A percentile compares a stretch with the other conserved stretches of the same genome.
phyloP scores from a whole-genome alignment of 2,888 invertebrate genomes.

The Cerastoderma edule region DNA sequence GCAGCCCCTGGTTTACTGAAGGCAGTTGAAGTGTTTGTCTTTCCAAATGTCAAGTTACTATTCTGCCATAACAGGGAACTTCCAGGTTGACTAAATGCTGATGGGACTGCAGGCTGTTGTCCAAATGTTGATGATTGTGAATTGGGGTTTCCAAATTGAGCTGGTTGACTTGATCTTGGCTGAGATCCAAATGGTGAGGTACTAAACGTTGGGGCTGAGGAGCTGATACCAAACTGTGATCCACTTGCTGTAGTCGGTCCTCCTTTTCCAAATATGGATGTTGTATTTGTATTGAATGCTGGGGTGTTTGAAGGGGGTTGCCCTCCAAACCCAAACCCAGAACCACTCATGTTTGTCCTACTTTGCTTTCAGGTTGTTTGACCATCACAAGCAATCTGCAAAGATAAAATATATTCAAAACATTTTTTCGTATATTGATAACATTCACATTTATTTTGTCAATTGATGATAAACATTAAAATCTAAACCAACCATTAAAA shows the following conservation, averaged over 20 bases:
- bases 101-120: neutral
- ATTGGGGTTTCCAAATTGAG: neutral
- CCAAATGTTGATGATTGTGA: neutral
- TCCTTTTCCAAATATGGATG: neutral
- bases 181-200: neutral
- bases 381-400: too few species aligned
- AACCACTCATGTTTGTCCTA: too few species aligned
- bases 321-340: too few species aligned
- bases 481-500: too few species aligned
- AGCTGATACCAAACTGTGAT: neutral
- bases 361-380: too few species aligned
- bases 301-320: too few species aligned
- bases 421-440: too few species aligned
- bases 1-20: constrained; percentile 13
- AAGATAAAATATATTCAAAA: too few species aligned
- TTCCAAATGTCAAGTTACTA: neutral
- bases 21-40: neutral
- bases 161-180: neutral
- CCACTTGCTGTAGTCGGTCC: neutral
- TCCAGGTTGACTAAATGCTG: constrained; percentile 2
- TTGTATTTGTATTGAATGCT: too few species aligned
- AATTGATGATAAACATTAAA: too few species aligned
- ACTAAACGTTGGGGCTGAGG: neutral
- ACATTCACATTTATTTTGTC: too few species aligned
- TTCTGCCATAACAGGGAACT: neutral